Evolutionary conservation across 2,797 vertebrate genomes (phyloP), one percentile per base, ranked within the genome.

Genomic region (Helarctos malayanus): DNA sequence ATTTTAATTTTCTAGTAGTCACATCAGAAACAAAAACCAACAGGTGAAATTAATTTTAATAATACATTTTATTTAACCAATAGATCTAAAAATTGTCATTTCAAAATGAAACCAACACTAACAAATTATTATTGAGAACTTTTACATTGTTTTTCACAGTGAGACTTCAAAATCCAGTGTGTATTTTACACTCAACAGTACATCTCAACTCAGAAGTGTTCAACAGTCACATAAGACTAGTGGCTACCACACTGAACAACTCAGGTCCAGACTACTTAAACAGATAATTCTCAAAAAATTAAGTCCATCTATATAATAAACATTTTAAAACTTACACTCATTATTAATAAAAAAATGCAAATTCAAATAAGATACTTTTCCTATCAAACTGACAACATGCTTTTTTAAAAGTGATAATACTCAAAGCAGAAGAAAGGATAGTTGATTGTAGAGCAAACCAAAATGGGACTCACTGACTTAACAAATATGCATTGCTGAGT

Each of bases 141-240:
- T 92, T 89, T 54, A 61, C 11, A 61, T 78, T 71, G 1, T 63
- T 94, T 94, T 78, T n/a, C 29, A 23, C 59, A 57, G 6, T 79
- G 92, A 92, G 78, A 89, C 59, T 90, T 93, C 75, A 87, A 86
- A 97, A 69, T 82, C 12, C 54, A 91, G 16, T 35, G 3, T 76
- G n/a, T 75, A 79, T 82, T 88, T 92, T 63, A 88, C 2, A 94
- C 21, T 41, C 73, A 80, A 75, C 0, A 14, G 47, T 15, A 92
- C 32, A 96, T 85, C n/a, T 84, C 63, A 73, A 29, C 78, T 78
- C 35, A 76, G 90, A 93, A 93, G 7, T 80, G 63, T 68, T 92
- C 56, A 85, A 89, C 0, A 89, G 21, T 41, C 41, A 89, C 49
- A 81, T 15, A 7, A 63, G 38, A 45, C 94, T 47, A 68, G 49